These are phyloP conservation scores for Rhingia rostrata DNA, from an alignment of 2,888 invertebrate species.

Conservation along the genomic window DNA sequence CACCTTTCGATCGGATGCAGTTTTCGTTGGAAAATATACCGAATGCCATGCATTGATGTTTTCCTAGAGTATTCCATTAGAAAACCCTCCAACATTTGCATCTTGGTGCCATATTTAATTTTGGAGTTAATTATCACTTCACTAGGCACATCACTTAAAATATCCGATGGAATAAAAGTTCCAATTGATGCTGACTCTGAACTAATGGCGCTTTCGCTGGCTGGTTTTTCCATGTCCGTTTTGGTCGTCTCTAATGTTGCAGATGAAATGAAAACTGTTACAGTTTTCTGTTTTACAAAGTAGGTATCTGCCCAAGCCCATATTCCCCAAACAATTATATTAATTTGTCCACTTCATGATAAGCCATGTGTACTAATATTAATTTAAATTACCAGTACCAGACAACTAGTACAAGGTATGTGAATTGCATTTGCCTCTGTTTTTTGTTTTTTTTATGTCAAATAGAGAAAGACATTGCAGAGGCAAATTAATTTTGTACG, in stretches of 20 bases:
- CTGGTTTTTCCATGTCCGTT: conserved; percentile 36
- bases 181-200: conserved; percentile 8
- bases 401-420: too few relatives aligned
- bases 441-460: too few relatives aligned
- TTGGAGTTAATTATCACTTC: conserved; percentile 81
- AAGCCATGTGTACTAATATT: too few relatives aligned
- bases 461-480: too few relatives aligned
- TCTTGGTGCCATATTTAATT: conserved; percentile 79
- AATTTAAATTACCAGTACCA: too few relatives aligned
- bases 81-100: conserved; percentile 79
- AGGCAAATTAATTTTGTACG: too few relatives aligned
- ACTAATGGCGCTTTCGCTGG: conserved; percentile 28
- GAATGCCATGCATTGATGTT: conserved; percentile 81
- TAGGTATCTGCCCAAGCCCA: too few relatives aligned
- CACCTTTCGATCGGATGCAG: conserved; percentile 81
- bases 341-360: too few relatives aligned
- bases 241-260: background rate
- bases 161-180: conserved; percentile 76
- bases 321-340: too few relatives aligned
- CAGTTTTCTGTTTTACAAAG: too few relatives aligned
- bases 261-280: conserved; percentile 24
- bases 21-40: conserved; percentile 81
- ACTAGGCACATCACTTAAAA: conserved; percentile 81
- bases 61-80: conserved; percentile 80
- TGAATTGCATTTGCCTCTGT: too few relatives aligned